Evolutionary conservation across 2,888 invertebrate species (phyloP), one percentile per base, ranked within the genome.

Genomic region (Eudasyphora cyanicolor): DNA sequence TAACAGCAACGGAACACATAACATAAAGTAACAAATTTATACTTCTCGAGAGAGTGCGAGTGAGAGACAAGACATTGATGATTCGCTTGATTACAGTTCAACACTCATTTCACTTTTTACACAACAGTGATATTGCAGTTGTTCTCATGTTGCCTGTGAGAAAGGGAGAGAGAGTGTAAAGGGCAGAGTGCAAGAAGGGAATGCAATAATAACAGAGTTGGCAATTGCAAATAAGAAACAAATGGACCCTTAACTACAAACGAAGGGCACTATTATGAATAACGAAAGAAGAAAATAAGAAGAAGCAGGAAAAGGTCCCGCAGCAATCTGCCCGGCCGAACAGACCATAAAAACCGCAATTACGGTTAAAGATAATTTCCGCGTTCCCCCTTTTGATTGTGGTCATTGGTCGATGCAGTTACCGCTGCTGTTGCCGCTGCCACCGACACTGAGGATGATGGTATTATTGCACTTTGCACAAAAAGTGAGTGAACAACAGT

Each of bases 331-430:
- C 62, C 60, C n/a, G n/a, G n/a, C n/a, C n/a, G n/a, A n/a, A n/a
- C n/a, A 79, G 62, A 82, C 76, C 76, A 69, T 73, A 71, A 67
- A 81, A 78, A 84, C 84, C 84, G 78, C 81, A 84, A 81, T 81
- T 84, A 79, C 81, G 78, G 81, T 81, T 84, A 73, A 79, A 84
- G 67, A 84, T 79, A 79, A 81, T 84, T 84, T 84, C 84, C 84
- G 81, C 60, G 79, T 84, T 81, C 73, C 80, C 84, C 32, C 51
- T 49, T n/a, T 54, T 51, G 21, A 57, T 57, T 57, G 45, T 6
- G 27, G 32, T 27, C 1, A 24, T 29, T 24, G 24, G 29, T 0
- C 60, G 17, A 6, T 29, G 38, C 24, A 21, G 19, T 8, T 64
- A 17, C 19, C 2, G 64, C 6, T 38, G 38, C 19, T 64, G 24